Conservation (phyloP, 2,113 vertebrate species). For the Ictidomys tridecemlineatus region DNA sequence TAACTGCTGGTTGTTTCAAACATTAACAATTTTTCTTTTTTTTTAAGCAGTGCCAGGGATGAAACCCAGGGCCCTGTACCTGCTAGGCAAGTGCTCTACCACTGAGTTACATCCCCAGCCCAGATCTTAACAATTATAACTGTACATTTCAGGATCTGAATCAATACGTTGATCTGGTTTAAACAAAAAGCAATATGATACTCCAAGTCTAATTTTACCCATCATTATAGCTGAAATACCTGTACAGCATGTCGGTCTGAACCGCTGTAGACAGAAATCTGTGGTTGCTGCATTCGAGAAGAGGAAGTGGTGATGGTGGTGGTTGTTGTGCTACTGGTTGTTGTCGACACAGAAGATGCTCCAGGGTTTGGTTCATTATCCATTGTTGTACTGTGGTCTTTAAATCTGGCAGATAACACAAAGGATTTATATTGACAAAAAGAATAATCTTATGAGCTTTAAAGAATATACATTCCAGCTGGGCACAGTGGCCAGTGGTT, state of each 20-base stretch:
- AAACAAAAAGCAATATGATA: conserved; percentile 22
- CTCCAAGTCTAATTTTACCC: background rate
- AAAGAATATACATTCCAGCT: background rate
- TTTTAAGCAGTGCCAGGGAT: background rate
- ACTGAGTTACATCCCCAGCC: background rate
- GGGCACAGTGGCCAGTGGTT: background rate
- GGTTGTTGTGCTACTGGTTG: conserved; percentile 83
- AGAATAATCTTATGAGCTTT: background rate
- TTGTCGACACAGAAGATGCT: conserved; percentile 88
- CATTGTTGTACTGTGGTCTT: conserved; percentile 85
- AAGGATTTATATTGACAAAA: background rate
- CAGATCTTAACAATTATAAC: conserved; percentile 22
- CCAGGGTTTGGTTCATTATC: conserved; percentile 89
- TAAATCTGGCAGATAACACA: conserved; percentile 81
- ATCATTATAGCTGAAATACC: conserved; percentile 85
- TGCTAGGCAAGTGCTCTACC: background rate
- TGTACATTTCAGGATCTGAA: conserved; percentile 1
- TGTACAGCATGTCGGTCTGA: conserved; percentile 95
- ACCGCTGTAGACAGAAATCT: conserved; percentile 92
- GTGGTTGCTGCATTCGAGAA: conserved; percentile 88
- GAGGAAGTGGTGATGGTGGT: conserved; percentile 86
- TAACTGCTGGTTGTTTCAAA: conserved; percentile 24
- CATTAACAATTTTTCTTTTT: background rate
- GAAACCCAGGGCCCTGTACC: background rate
- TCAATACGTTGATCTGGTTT: conserved; percentile 4